Conservation (phyloP, 1,140 invertebrate species). For the Calliphora vicina region DNA sequence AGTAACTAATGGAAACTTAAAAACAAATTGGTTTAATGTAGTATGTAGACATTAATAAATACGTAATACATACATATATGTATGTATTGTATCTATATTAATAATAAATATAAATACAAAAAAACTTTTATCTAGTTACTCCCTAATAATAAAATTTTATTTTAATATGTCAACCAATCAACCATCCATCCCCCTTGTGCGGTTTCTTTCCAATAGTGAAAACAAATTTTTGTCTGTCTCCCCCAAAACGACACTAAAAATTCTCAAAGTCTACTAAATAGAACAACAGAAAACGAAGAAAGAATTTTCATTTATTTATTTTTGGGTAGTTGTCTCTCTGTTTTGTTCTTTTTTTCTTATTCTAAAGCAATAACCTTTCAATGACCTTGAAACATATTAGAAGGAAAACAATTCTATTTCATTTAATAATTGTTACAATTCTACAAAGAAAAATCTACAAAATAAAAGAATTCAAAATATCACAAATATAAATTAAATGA, state of each 20-base stretch:
- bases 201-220: too few species aligned
- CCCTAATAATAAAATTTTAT: not conserved
- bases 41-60: not conserved
- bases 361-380: slow-evolving; percentile 54
- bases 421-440: not conserved
- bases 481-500: not conserved
- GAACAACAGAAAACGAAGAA: not conserved
- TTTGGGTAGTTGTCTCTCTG: not conserved
- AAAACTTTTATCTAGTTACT: not conserved
- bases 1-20: not conserved
- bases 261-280: not conserved
- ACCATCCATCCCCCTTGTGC: too few species aligned
- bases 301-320: not conserved
- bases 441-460: not conserved
- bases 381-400: slow-evolving; percentile 59
- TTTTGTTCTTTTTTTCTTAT: not conserved
- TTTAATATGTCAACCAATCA: too few species aligned
- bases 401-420: slow-evolving; percentile 4
- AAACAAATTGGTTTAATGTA: not conserved
- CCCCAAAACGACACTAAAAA: not conserved
- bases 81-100: not conserved
- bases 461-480: not conserved
- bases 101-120: not conserved
- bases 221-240: not conserved
- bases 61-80: not conserved